These are phyloP conservation scores for Megastigmus dorsalis DNA, from an alignment of 2,888 invertebrate genomes.

Conservation along the genomic window DNA sequence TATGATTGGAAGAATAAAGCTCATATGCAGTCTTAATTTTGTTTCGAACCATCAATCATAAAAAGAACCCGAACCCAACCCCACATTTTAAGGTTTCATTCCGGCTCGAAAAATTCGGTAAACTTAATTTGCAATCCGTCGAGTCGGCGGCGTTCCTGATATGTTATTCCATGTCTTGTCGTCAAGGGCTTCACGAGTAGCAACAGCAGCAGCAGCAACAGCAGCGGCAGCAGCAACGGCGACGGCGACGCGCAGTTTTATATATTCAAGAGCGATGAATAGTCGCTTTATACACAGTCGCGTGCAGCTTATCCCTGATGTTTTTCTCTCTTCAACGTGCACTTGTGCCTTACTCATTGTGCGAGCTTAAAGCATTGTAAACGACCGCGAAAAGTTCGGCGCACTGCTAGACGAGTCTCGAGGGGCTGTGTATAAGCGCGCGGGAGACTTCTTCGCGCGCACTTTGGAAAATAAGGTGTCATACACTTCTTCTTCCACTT, in stretches of 20 bases:
- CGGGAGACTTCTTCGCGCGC: constrained; percentile 27
- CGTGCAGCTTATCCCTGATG: neutral
- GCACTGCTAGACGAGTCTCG: neutral
- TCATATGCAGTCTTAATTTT: no score
- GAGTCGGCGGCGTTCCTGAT: neutral
- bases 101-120: no score
- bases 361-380: constrained; percentile 30
- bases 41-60: no score
- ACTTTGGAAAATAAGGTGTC: constrained; percentile 55
- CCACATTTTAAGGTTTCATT: neutral
- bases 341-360: constrained; percentile 27
- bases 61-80: no score
- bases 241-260: neutral
- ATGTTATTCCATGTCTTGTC: constrained; percentile 25
- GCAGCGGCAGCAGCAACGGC: no score
- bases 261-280: constrained; percentile 27
- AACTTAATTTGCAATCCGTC: neutral
- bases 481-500: constrained; percentile 46
- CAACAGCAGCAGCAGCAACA: no score
- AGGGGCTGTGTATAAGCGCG: no score
- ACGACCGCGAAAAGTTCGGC: constrained; percentile 46
- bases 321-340: neutral
- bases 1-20: no score
- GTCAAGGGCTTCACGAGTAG: neutral
- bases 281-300: constrained; percentile 17